A percentile compares a stretch with the other conserved stretches of the same genome.
Evolutionary conservation across 2,888 invertebrate species (phyloP).

Genomic region (Cryptus armator): DNA sequence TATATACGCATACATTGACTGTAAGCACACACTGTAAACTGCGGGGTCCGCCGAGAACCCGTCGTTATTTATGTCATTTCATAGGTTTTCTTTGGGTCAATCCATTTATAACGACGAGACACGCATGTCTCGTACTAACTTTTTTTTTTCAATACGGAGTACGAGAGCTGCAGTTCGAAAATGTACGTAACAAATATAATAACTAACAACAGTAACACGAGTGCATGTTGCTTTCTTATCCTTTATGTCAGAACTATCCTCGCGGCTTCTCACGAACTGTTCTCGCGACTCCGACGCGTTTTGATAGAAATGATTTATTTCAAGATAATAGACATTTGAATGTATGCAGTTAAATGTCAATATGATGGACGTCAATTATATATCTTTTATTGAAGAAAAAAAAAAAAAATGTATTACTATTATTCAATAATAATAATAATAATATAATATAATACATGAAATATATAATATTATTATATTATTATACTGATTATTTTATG

Average conservation of each 20-base stretch:
- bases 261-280: neutral
- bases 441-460: too few species aligned
- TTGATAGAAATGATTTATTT: too few species aligned
- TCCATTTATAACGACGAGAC: slow-evolving; percentile 81
- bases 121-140: slow-evolving; percentile 69
- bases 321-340: too few species aligned
- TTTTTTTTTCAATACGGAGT: neutral
- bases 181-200: slow-evolving; percentile 1
- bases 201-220: neutral
- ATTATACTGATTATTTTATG: too few species aligned
- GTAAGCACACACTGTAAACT: slow-evolving; percentile 2
- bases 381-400: too few species aligned
- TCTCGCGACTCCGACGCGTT: too few species aligned
- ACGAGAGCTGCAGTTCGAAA: neutral
- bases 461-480: too few species aligned
- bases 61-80: slow-evolving; percentile 83
- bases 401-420: too few species aligned
- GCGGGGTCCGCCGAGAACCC: slow-evolving; percentile 40
- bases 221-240: slow-evolving; percentile 70
- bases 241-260: neutral
- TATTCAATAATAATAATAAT: too few species aligned
- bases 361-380: too few species aligned
- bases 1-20: neutral
- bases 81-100: slow-evolving; percentile 84
- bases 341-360: too few species aligned